A percentile compares a stretch with the other conserved stretches of the same genome.
These are phyloP conservation scores for Tachysurus vachellii DNA, from an alignment of 2,113 vertebrate species.

Conservation along the genomic window DNA sequence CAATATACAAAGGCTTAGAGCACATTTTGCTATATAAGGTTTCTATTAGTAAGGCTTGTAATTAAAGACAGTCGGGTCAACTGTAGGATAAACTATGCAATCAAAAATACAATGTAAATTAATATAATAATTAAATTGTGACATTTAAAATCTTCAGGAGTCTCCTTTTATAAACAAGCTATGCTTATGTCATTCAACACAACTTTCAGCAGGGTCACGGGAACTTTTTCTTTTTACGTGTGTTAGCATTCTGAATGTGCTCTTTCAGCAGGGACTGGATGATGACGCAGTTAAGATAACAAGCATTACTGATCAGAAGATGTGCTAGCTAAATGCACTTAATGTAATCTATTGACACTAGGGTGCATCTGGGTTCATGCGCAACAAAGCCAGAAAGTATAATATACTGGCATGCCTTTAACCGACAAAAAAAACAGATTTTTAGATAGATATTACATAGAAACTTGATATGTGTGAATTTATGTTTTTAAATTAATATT, in stretches of 20 bases:
- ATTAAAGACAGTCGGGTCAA: neutral
- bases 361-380: conserved; percentile 3
- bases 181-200: neutral
- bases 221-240: conserved; percentile 38
- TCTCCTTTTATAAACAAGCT: neutral
- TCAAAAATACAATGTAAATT: neutral
- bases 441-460: neutral
- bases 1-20: neutral
- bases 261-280: conserved; percentile 63
- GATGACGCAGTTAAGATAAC: conserved; percentile 61
- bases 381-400: neutral
- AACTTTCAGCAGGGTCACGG: conserved; percentile 57
- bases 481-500: neutral
- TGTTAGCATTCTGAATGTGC: conserved; percentile 62
- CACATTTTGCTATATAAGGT: neutral
- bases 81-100: neutral
- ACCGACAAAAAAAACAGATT: neutral
- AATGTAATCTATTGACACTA: neutral
- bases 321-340: neutral
- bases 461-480: neutral
- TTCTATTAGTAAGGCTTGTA: neutral
- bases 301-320: conserved; percentile 43
- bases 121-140: neutral
- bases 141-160: neutral
- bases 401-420: neutral